Base-by-base conservation (phyloP, 2,888 invertebrate genomes). In the Drosophila niveifrons region DNA sequence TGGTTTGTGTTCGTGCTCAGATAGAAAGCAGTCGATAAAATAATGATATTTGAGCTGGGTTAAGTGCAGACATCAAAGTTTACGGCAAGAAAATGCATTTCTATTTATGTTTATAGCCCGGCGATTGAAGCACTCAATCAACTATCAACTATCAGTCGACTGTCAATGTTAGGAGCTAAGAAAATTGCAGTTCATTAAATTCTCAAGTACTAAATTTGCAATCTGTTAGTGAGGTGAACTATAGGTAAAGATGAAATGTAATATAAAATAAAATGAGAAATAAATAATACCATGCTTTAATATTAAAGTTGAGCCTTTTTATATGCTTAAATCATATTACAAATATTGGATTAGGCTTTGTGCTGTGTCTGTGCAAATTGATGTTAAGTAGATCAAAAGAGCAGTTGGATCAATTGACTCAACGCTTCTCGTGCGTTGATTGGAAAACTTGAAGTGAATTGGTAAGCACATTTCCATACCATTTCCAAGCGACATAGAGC, bases 331-430 rank as follows among this genome's bases (percentile, higher is more conserved):
- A 11, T 7, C 18, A 13, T 8, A 28, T 10, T 13, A 31, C 9
- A 31, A 56, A 50, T 55, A 36, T 53, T 15, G 47, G 10, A 18
- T 62, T 31, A 47, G 52, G 28, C 61, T 43, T 9, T 23, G 23
- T 23, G 63, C 68, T 74, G 80, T 74, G 80, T 74, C 70, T 58
- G 48, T 44, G 51, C 53, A 63, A 73, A 79, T 79, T 59, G 72
- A 74, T 72, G 66, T 64, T 62, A 69, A 70, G 52, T 58, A 72
- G 75, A 82, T 82, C 73, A 85, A 77, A 85, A 69, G 80, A 71
- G 80, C 77, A 82, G 50, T 56, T 68, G 62, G 53, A 59, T 68
- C 68, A 78, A 81, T 75, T 71, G 29, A 34, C 66, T 65, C 23
- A 23, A n/a, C n/a, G 56, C 66, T 59, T 15, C 53, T 15, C 53